Conservation (phyloP, 2,113 vertebrate genomes). For the Spilogale gracilis region DNA sequence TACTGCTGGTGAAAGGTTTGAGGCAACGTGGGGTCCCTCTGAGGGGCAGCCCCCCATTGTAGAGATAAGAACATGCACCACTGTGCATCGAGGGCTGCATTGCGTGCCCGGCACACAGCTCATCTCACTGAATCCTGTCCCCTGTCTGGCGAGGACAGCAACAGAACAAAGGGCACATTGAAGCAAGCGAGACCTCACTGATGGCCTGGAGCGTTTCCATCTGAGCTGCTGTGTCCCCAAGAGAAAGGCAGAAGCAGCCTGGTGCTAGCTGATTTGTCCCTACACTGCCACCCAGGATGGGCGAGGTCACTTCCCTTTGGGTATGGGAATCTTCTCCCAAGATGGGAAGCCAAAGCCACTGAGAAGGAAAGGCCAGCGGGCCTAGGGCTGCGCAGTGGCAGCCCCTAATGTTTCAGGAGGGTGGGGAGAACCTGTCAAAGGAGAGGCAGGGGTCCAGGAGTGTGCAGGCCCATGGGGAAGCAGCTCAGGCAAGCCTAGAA, state of each 20-base stretch:
- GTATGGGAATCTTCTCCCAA: not conserved
- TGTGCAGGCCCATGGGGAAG: not conserved
- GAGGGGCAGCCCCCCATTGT: not conserved
- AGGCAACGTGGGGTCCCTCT: not conserved
- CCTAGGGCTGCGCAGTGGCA: not conserved
- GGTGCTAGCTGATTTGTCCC: not conserved
- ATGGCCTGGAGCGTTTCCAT: not conserved
- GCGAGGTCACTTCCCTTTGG: not conserved
- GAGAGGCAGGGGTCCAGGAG: not conserved
- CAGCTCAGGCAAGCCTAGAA: not conserved
- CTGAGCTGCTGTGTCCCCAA: not conserved
- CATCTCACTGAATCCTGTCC: not conserved
- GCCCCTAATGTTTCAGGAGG: not conserved
- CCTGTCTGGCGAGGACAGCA: not conserved
- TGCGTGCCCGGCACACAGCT: too few relatives aligned
- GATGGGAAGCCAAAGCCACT: not conserved
- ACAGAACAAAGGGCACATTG: not conserved
- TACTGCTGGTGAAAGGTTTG: not conserved
- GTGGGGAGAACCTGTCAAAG: not conserved
- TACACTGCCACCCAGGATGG: not conserved
- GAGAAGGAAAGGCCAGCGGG: not conserved
- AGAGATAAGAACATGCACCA: not conserved
- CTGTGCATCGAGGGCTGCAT: accelerated
- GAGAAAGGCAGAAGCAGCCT: not conserved
- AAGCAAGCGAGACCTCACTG: not conserved